Percentiles rank a stretch among this genome's conserved stretches.
These are phyloP conservation scores for Loriculus beryllinus DNA, from an alignment of 2,797 vertebrate species.

Conservation along the genomic window DNA sequence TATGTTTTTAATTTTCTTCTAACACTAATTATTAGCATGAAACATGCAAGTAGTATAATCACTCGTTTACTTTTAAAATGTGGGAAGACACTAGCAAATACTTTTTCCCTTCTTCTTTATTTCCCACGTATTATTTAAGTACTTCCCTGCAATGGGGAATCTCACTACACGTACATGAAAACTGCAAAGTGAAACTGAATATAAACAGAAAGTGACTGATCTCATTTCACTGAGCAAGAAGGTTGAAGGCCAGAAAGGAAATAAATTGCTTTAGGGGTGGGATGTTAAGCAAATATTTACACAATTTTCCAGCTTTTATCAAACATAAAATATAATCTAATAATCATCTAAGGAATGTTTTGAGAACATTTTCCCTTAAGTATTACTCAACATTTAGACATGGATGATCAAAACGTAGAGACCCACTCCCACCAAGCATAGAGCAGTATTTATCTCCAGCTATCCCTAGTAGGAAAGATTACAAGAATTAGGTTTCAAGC, in stretches of 20 bases:
- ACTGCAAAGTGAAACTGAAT: slow-evolving; percentile 47
- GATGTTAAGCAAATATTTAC: slow-evolving; percentile 69
- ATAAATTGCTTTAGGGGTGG: slow-evolving; percentile 56
- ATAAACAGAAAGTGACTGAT: slow-evolving; percentile 59
- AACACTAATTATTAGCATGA: not conserved
- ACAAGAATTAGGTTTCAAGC: slow-evolving; percentile 51
- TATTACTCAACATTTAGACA: slow-evolving; percentile 66
- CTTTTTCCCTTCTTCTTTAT: not conserved
- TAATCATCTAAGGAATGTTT: slow-evolving; percentile 69
- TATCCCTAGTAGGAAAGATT: slow-evolving; percentile 36
- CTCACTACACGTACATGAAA: not conserved
- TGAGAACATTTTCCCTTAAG: slow-evolving; percentile 63
- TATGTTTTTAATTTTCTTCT: not conserved
- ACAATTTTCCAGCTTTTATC: slow-evolving; percentile 65
- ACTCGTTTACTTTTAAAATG: not conserved
- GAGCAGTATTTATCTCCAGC: slow-evolving; percentile 47
- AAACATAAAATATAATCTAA: slow-evolving; percentile 69
- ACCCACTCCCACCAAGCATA: slow-evolving; percentile 54
- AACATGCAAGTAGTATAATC: not conserved
- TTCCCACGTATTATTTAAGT: slow-evolving; percentile 1
- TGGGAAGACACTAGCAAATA: not conserved
- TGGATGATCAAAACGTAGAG: slow-evolving; percentile 53
- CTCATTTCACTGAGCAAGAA: slow-evolving; percentile 44
- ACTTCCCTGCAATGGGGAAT: not conserved
- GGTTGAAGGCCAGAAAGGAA: slow-evolving; percentile 60